Percentiles rank a stretch among this genome's conserved stretches.
These are phyloP conservation scores for Labeo catla DNA, from an alignment of 2,113 vertebrate genomes.

Conservation along the genomic window DNA sequence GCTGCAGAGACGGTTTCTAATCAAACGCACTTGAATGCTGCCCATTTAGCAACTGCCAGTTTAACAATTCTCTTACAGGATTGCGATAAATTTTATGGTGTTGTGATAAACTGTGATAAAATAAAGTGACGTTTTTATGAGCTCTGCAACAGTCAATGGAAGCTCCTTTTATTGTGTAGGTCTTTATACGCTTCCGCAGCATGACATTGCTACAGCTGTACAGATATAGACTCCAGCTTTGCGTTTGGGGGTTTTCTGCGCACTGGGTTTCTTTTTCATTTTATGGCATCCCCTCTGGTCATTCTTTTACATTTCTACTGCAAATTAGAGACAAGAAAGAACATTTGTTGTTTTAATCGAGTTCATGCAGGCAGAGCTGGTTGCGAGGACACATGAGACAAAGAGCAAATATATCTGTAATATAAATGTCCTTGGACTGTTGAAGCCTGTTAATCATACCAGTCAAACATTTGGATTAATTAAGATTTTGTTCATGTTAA, in stretches of 20 bases:
- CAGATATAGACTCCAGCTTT: background rate
- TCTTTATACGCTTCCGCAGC: background rate
- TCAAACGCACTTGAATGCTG: background rate
- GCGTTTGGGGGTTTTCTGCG: background rate
- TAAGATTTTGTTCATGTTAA: no score
- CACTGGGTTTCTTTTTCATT: background rate
- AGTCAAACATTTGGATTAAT: no score
- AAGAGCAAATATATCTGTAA: background rate
- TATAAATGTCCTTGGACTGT: background rate
- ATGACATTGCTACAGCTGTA: background rate
- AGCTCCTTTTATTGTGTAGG: conserved; percentile 5
- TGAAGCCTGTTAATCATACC: background rate
- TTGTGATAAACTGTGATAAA: conserved; percentile 27
- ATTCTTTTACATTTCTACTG: background rate
- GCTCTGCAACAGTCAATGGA: background rate
- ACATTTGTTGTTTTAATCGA: conserved; percentile 12
- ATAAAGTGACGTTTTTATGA: conserved; percentile 12
- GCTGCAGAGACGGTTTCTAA: background rate
- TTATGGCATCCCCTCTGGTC: background rate
- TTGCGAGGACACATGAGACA: background rate
- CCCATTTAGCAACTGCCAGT: conserved; percentile 1
- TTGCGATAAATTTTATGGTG: background rate
- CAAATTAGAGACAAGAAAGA: conserved; percentile 6
- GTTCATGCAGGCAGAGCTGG: background rate
- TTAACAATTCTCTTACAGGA: conserved; percentile 20